phyloP scores from a whole-genome alignment of 2,113 vertebrate species.

The Puffinus mauretanicus region DNA sequence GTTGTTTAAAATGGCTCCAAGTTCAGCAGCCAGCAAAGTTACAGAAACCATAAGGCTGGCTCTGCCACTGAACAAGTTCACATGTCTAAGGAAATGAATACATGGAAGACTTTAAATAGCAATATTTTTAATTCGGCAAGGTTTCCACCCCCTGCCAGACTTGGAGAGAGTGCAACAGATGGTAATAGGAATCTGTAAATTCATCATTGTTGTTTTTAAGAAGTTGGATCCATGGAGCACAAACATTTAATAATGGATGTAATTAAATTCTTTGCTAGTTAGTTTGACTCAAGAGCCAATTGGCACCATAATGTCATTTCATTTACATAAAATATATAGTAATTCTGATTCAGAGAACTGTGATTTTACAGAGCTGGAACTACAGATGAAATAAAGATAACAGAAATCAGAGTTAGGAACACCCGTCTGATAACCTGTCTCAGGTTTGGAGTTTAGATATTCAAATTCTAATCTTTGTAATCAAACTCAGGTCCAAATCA shows the following conservation, averaged over 20 bases:
- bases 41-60: constrained; percentile 7
- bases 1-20: neutral
- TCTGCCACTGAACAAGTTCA: neutral
- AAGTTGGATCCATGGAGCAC: constrained; percentile 22
- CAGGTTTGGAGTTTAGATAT: neutral
- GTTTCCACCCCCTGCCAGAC: constrained; percentile 55
- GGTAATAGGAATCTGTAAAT: constrained; percentile 49
- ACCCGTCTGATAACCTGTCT: neutral
- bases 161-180: constrained; percentile 46
- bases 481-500: neutral
- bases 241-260: constrained; percentile 67
- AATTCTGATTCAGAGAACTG: neutral
- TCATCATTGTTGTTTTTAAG: constrained; percentile 53
- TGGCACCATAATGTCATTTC: constrained; percentile 43
- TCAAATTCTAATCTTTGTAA: neutral
- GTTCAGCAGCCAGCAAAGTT: constrained; percentile 35
- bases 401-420: neutral
- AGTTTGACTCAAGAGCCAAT: constrained; percentile 50
- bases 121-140: constrained; percentile 44
- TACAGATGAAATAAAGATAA: constrained; percentile 31
- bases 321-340: constrained; percentile 53
- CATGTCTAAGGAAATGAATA: constrained; percentile 49
- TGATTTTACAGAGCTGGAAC: constrained; percentile 8
- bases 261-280: constrained; percentile 58
- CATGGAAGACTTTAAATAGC: constrained; percentile 33